Base-by-base conservation (phyloP, 2,797 vertebrate genomes). In the Dallia pectoralis region DNA sequence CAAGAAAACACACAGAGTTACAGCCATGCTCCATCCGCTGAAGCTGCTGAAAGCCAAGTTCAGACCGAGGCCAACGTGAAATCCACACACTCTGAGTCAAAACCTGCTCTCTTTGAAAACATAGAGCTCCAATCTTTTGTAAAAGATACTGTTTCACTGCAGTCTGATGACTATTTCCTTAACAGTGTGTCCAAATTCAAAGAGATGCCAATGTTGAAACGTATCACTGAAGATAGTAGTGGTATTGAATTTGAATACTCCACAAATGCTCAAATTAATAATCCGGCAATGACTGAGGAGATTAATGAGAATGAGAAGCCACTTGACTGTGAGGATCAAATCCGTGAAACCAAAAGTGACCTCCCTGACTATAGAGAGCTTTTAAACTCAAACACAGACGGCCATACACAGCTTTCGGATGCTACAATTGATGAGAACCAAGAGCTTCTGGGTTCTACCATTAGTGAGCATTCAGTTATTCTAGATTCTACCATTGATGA, bases 81-180 rank as follows among this genome's bases (percentile, higher is more conserved):
- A 89, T 89, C 89, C 70, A 81, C 85, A 84, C 77, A 89, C 81
- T 84, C 83, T 79, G 86, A 90, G 77, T 85, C 87, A 82, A 86
- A 82, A 81, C 75, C 84, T 32, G 86, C 84, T 82, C 83, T 82
- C 78, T 84, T 81, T 68, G 82, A 82, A 76, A 80, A 81, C 70
- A 63, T 77, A 84, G 84, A 89, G 76, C 84, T 84, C 73, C 72
- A 76, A 75, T 68, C 85, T 65, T 68, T 85, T 82, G 76, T 79
- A 78, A 88, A 84, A 69, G 85, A 82, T 83, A 72, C 83, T 81
- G 80, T 91, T 84, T 82, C 82, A 82, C 81, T 74, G 14, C 77
- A 85, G 75, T 78, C 77, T 77, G 82, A 79, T 73, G 84, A 87
- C 51, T 77, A 81, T 73, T 73, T 74, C 33, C 80, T 87, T 81